These are phyloP conservation scores for Pardosa pseudoannulata DNA, from an alignment of 2,888 invertebrate genomes.

Conservation along the genomic window DNA sequence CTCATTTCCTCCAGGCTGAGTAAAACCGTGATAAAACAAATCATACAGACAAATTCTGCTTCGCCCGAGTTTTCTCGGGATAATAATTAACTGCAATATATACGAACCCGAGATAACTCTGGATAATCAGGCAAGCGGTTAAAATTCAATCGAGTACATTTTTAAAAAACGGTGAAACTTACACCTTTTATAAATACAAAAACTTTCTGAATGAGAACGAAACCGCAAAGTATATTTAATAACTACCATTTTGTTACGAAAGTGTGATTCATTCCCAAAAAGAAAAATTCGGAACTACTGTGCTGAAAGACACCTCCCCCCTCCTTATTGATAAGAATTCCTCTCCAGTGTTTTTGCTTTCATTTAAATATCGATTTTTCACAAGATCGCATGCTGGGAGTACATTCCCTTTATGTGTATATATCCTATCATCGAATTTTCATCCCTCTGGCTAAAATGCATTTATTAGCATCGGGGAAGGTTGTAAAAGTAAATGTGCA, in stretches of 20 bases:
- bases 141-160: too few relatives aligned
- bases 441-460: constrained; percentile 26
- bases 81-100: too few relatives aligned
- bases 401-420: not conserved
- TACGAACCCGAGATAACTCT: too few relatives aligned
- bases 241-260: not conserved
- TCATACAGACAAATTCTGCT: too few relatives aligned
- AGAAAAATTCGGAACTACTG: not conserved
- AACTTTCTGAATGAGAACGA: too few relatives aligned
- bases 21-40: too few relatives aligned
- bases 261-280: not conserved
- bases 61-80: too few relatives aligned
- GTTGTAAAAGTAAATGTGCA: constrained; percentile 24
- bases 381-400: not conserved
- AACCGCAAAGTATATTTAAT: too few relatives aligned
- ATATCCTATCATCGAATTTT: constrained; percentile 39
- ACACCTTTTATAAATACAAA: too few relatives aligned
- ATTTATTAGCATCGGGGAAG: constrained; percentile 46
- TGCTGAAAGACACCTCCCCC: not conserved
- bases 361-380: constrained; percentile 58
- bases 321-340: constrained; percentile 25
- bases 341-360: constrained; percentile 15
- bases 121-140: too few relatives aligned
- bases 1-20: too few relatives aligned
- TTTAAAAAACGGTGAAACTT: too few relatives aligned